Base-by-base conservation (phyloP, 2,797 vertebrate genomes). In the Syngnathus rostellatus region DNA sequence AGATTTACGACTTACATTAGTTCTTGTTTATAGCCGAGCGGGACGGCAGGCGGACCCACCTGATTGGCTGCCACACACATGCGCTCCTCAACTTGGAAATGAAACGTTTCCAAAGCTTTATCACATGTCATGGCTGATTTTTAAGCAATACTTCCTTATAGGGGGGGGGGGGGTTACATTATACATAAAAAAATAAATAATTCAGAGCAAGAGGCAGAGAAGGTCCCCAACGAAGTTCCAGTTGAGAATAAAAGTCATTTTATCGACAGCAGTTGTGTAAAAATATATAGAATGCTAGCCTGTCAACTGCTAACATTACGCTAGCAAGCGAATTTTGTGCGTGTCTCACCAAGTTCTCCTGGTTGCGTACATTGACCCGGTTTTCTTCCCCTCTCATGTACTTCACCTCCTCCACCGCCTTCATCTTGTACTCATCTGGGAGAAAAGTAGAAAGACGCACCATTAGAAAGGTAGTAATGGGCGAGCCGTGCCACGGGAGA, bases 361-460 rank as follows among this genome's bases (percentile, higher is more conserved):
- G 95, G 93, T 99, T 99, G 89, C 93, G 95, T 84, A 92, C 90
- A 73, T 94, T 95, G 83, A 99, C 92, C 81, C 94, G 86, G 82
- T 95, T 96, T 89, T 99, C 97, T 64, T 96, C 95, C 83, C 94
- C 94, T 90, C 94, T 95, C 95, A 98, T 98, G 93, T 99, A 98
- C 91, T 97, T 99, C 89, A 99, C 97, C 90, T 98, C 96, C 92
- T 98, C 97, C 88, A 99, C 95, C 73, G 94, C 95, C 90, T 98
- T 98, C 93, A 96, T 94, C 87, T 95, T 96, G 93, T 98, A 99
- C 89, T 99, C 96, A 82, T 98, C 96, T 98, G 89, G 78, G 77
- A 74, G 73, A 66, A 41, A 69, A 58, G 40, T 41, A 66, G 50
- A 63, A 62, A 62, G 57, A 69, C 43, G 48, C 37, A 39, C 0